Conservation (phyloP, 2,113 vertebrate genomes). For the Silurus glanis region DNA sequence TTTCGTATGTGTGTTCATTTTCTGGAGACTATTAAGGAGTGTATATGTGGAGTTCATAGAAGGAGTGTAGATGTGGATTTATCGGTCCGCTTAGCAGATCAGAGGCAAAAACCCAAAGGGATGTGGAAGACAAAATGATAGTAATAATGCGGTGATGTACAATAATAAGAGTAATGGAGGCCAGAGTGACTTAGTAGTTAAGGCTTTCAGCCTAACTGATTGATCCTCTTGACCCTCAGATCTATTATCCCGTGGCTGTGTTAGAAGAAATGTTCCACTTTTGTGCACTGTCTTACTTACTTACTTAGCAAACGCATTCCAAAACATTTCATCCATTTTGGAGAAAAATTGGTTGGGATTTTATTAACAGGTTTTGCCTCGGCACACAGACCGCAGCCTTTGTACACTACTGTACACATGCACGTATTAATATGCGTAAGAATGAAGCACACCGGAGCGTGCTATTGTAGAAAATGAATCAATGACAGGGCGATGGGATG, state of each 20-base stretch:
- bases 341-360: neutral
- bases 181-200: neutral
- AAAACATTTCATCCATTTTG: neutral
- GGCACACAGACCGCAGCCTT: neutral
- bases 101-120: neutral
- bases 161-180: neutral
- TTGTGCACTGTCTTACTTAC: neutral
- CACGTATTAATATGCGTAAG: too few relatives aligned
- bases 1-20: neutral
- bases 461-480: neutral
- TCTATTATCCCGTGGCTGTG: neutral
- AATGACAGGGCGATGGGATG: neutral
- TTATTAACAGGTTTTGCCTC: neutral
- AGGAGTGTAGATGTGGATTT: constrained; percentile 4
- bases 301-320: neutral
- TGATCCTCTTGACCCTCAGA: constrained; percentile 5
- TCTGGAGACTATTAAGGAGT: neutral
- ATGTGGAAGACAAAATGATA: neutral
- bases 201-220: neutral
- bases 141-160: neutral
- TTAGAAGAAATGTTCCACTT: neutral
- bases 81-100: constrained; percentile 6
- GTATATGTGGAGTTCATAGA: neutral
- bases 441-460: neutral
- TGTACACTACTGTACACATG: neutral